Evolutionary conservation across 2,113 vertebrate species (phyloP).

Genomic region (Pterocles orientalis): DNA sequence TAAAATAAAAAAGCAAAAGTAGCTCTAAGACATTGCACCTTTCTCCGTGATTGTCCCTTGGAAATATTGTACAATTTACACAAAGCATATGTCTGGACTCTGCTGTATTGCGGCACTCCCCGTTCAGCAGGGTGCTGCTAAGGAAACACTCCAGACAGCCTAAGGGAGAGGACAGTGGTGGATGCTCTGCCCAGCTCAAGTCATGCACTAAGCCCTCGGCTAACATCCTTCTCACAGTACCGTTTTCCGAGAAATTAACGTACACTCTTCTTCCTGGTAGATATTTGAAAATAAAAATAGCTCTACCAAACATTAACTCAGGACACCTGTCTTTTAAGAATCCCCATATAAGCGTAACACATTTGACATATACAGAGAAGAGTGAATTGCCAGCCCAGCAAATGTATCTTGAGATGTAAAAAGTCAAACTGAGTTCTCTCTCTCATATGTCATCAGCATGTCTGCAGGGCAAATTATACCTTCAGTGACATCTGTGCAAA

Average conservation of each 20-base stretch:
- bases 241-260: neutral
- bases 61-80: neutral
- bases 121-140: neutral
- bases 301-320: neutral
- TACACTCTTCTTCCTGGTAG: neutral
- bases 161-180: neutral
- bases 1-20: neutral
- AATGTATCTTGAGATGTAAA: constrained; percentile 55
- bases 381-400: constrained; percentile 33
- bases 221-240: neutral
- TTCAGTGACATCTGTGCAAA: constrained; percentile 70
- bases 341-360: neutral
- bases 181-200: neutral
- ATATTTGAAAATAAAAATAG: neutral
- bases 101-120: neutral
- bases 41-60: neutral
- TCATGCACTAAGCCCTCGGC: neutral
- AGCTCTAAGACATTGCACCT: neutral
- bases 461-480: constrained; percentile 71
- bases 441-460: constrained; percentile 68
- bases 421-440: constrained; percentile 64
- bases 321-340: neutral
- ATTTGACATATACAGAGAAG: constrained; percentile 20
- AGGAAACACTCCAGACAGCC: neutral
- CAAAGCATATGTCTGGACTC: neutral